phyloP scores from a whole-genome alignment of 2,797 vertebrate species.

The Setipinna tenuifilis region DNA sequence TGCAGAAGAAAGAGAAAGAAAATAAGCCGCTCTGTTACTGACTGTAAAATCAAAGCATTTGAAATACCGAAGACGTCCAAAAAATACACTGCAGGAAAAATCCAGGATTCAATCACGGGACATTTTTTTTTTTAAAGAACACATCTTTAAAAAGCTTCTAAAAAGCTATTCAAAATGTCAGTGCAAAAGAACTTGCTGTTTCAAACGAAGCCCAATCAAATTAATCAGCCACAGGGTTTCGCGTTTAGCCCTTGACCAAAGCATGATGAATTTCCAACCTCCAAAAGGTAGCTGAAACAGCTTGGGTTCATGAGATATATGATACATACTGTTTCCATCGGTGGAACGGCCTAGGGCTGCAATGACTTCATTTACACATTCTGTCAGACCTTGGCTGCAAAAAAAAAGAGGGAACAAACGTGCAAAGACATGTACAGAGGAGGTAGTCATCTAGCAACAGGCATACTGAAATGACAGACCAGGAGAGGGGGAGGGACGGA shows the following conservation, averaged over 20 bases:
- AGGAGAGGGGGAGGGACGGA: background rate
- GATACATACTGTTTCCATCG: background rate
- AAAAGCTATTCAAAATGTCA: background rate
- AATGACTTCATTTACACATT: slow-evolving; percentile 26
- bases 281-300: background rate
- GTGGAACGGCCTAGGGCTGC: background rate
- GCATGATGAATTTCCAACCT: background rate
- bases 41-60: background rate
- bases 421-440: background rate
- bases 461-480: background rate
- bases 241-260: background rate
- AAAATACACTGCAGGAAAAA: background rate
- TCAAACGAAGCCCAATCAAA: background rate
- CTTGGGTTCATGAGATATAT: background rate
- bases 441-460: background rate
- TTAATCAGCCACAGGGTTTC: background rate
- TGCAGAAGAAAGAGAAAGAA: background rate
- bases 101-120: too few species aligned
- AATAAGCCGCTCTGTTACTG: background rate
- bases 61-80: background rate
- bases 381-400: background rate
- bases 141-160: too few species aligned
- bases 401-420: background rate
- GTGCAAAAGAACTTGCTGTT: background rate
- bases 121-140: too few species aligned